Evolutionary conservation across 1,140 invertebrate genomes (phyloP).

Genomic region (Achroia grisella): DNA sequence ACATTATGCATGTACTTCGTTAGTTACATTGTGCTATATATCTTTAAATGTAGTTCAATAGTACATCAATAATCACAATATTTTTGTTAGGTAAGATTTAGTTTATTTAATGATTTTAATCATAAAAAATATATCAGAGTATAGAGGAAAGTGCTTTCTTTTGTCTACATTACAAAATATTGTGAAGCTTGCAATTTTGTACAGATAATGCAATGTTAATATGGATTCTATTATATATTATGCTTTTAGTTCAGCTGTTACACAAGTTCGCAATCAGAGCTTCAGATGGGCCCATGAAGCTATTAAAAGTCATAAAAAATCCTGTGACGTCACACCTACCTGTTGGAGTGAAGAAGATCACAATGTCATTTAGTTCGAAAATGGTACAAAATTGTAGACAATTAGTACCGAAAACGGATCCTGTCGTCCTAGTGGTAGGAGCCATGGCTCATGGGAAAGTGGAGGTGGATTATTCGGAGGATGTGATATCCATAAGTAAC

Average conservation of each 20-base stretch:
- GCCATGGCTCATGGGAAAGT: conserved; percentile 98
- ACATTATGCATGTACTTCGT: no score
- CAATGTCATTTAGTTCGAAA: conserved; percentile 92
- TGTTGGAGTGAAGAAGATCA: conserved; percentile 93
- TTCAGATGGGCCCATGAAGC: conserved; percentile 89
- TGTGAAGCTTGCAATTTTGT: no score
- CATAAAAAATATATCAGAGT: no score
- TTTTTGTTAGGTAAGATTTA: no score
- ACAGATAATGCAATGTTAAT: no score
- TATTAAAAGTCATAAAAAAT: conserved; percentile 98
- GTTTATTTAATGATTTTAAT: no score
- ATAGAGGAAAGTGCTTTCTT: no score
- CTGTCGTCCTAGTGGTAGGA: conserved; percentile 93
- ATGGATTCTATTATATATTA: no score
- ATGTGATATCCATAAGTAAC: conserved; percentile 93
- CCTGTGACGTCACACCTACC: conserved; percentile 96
- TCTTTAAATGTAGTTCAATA: no score
- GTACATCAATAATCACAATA: no score
- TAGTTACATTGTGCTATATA: no score
- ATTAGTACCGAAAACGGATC: conserved; percentile 87
- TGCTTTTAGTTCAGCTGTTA: conserved; percentile 92
- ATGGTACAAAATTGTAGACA: conserved; percentile 85
- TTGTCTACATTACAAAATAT: no score
- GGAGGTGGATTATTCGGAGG: conserved; percentile 92
- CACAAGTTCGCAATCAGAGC: conserved; percentile 96